Base-by-base conservation (phyloP, 2,113 vertebrate species). In the Zonotrichia leucophrys region DNA sequence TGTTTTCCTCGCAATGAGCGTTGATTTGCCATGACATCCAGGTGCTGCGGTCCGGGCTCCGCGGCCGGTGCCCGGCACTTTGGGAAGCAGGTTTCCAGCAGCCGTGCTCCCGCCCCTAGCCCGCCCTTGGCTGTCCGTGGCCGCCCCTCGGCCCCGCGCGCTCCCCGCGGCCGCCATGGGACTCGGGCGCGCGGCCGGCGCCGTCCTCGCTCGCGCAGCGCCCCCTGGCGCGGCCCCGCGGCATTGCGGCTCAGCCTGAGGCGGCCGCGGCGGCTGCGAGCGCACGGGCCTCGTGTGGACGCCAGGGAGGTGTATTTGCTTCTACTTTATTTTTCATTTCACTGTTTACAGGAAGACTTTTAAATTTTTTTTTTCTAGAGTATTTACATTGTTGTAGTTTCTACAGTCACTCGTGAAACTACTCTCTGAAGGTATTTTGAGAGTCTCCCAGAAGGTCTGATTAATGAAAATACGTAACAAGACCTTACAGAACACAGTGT, bases 51-150 rank as follows among this genome's bases (percentile, higher is more conserved):
- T 22, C 18, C 10, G 46, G 58, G 30, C 33, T 46, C 25, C 7
- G 67, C 4, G 33, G n/a, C 20, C 8, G 2, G 33, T 27, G 79
- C 21, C 18, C 1, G 10, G 15, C 20, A 20, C 22, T 18, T 31
- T 27, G 7, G 25, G 3, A 7, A 12, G 17, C 4, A 2, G 14
- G 16, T 28, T 66, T 80, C 5, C 31, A 8, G 33, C 42, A 15
- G 33, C 19, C 7, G 2, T 0, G 22, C 19, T 37, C 19, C 0
- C 21, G 0, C 5, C 27, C 15, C 1, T 2, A 4, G 39, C 2
- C 7, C 25, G 8, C 33, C 10, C 1, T 6, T 8, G 46, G 16
- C 30, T 18, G 15, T 39, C 37, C 1, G 2, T n/a, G 12, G 0
- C 35, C 15, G 56, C 9, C 24, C 31, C 39, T 56, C 53, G 12